Evolutionary conservation across 1,140 invertebrate genomes (phyloP).

Genomic region (Pentalonia nigronervosa): DNA sequence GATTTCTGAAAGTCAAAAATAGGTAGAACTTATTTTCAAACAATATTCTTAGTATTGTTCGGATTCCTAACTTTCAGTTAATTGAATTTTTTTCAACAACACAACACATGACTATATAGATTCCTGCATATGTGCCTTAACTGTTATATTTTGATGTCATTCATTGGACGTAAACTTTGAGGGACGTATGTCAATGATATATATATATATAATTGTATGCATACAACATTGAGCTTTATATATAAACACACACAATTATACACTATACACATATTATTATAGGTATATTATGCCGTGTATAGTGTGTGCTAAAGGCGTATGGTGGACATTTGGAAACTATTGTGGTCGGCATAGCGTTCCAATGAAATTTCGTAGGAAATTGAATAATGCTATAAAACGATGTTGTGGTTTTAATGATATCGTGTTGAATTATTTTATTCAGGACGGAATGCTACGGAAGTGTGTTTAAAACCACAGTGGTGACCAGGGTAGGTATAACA

Average conservation of each 20-base stretch:
- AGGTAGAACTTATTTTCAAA: background rate
- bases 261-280: background rate
- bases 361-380: background rate
- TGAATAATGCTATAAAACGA: slow-evolving; percentile 16
- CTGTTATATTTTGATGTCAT: background rate
- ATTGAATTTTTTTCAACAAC: background rate
- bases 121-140: background rate
- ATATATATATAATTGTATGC: background rate
- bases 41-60: background rate
- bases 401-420: slow-evolving; percentile 10
- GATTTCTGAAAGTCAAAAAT: background rate
- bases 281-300: background rate
- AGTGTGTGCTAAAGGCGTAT: background rate
- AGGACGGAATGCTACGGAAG: background rate
- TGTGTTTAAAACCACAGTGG: background rate
- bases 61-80: background rate
- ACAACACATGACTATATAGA: background rate
- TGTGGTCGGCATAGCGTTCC: background rate
- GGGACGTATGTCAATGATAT: background rate
- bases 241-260: too few relatives aligned
- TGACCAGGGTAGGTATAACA: background rate
- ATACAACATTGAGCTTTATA: too few relatives aligned
- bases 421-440: slow-evolving; percentile 27
- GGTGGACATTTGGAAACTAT: background rate
- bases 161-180: background rate